Base-by-base conservation (phyloP, 2,113 vertebrate genomes). In the Danionella cerebrum region DNA sequence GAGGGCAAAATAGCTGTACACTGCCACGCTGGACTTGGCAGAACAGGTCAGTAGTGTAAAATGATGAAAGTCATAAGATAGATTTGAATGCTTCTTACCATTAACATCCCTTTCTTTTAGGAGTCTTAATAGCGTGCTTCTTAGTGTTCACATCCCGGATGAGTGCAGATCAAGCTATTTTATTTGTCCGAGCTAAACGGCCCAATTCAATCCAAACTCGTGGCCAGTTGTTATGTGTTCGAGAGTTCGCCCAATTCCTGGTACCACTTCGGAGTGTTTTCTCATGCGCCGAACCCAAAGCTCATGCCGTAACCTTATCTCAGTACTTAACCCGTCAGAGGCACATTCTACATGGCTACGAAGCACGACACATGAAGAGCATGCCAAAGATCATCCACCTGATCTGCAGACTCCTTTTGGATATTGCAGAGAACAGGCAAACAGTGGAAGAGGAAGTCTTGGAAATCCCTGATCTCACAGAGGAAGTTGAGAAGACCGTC, bases 181-280 rank as follows among this genome's bases (percentile, higher is more conserved):
- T 97, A 74, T 98, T 94, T 74, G 91, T 98, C 27, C 86, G 96
- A 48, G 93, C 94, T 21, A 98, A 98, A 77, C 88, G 96, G 54
- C 93, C 93, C 36, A 96, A 95, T 71, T 94, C 96, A 25, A 96
- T 98, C 78, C 96, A 98, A 79, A 98, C 96, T 1, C 84, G 94
- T 72, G 95, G 94, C 21, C 96, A 98, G 81, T 77, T 98, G 16
- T 72, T 97, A 5, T 98, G 96, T 3, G 85, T 98, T 14, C 82
- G 92, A 41, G 96, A 98, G 76, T 98, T 98, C 48, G 91, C 96
- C 1, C 94, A 94, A 79, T 98, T 98, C 78, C 85, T 98, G 54
- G 88, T 90, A 41, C 96, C 96, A 1, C 87, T 98, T 33, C 84
- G 89, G 35, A 95, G 85, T 0, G 84, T 98, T 1, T 98, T 98